These are phyloP conservation scores for Lepisosteus oculatus DNA, from an alignment of 2,113 vertebrate species.

Conservation along the genomic window DNA sequence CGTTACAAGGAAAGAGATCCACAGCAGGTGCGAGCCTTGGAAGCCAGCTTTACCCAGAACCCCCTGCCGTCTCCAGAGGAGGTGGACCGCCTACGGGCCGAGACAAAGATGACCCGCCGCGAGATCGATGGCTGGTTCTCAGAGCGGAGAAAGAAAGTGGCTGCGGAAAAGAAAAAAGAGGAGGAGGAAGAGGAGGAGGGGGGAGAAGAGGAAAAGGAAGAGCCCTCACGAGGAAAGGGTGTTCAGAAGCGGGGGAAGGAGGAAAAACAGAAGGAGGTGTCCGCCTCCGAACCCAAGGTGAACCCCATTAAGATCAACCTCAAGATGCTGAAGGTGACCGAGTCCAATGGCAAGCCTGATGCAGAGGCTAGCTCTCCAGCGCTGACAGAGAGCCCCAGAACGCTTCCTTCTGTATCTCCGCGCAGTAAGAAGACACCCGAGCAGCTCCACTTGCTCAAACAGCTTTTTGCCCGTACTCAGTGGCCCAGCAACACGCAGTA, in stretches of 20 bases:
- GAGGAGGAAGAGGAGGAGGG: slow-evolving; percentile 69
- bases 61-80: slow-evolving; percentile 80
- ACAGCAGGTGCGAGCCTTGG: slow-evolving; percentile 85
- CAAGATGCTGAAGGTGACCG: slow-evolving; percentile 90
- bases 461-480: slow-evolving; percentile 88
- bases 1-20: slow-evolving; percentile 94
- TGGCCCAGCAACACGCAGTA: slow-evolving; percentile 89
- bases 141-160: slow-evolving; percentile 76
- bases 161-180: slow-evolving; percentile 72
- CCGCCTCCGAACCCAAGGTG: slow-evolving; percentile 76
- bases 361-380: slow-evolving; percentile 50
- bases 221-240: slow-evolving; percentile 58
- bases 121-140: slow-evolving; percentile 97
- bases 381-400: slow-evolving; percentile 48
- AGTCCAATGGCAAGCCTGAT: slow-evolving; percentile 73
- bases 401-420: slow-evolving; percentile 27
- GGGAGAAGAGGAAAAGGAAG: slow-evolving; percentile 53
- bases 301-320: slow-evolving; percentile 97
- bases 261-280: slow-evolving; percentile 62
- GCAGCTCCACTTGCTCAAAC: slow-evolving; percentile 88
- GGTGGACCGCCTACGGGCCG: slow-evolving; percentile 82
- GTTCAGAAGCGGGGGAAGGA: slow-evolving; percentile 63
- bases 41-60: slow-evolving; percentile 83
- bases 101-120: slow-evolving; percentile 95
- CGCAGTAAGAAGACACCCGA: slow-evolving; percentile 85